Evolutionary conservation across 2,888 invertebrate species (phyloP), one percentile per base, ranked within the genome.

Genomic region (Adelphocoris suturalis): DNA sequence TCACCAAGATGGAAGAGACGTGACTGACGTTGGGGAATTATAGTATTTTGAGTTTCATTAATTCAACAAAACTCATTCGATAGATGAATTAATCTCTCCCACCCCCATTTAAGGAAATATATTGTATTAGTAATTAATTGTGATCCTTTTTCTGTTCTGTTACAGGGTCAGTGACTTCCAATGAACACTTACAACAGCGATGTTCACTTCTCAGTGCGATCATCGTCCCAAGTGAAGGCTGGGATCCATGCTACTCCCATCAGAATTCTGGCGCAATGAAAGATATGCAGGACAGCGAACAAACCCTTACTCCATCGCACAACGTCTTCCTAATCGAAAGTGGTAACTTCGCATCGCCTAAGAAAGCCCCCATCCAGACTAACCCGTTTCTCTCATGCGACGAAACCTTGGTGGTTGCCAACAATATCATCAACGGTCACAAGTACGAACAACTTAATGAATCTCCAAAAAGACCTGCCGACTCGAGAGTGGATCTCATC

Each of bases 311-410:
- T 13, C 28, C 19, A 14, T 80, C 80, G 28, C 80, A 28, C n/a
- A 80, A 80, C n/a, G 80, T 80, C 28, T 80, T 80, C 80, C 27
- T 80, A 14, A 80, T 80, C 80, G 80, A 80, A 28, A 80, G 80
- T n/a, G 75, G 75, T 19, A 28, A 80, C 46, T 80, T 80, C 37
- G 80, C 80, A 23, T 80, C 80, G 47, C 28, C 80, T 11, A 80
- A 80, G n/a, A 80, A 80, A 28, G 13, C 16, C 0, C n/a, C 80
- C n/a, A n/a, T 37, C 14, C 80, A 80, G 28, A 80, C 80, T 3
- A 80, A 80, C n/a, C 80, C 80, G 3, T 80, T 80, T 28, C 28
- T 80, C 28, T 1, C 12, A n/a, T 19, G 46, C 37, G 46, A 80
- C n/a, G 80, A 80, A 13, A 37, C 37, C 28, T 9, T 80, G 7